These are phyloP conservation scores for Barypeithes pellucidus DNA, from an alignment of 2,888 invertebrate genomes.

Conservation along the genomic window DNA sequence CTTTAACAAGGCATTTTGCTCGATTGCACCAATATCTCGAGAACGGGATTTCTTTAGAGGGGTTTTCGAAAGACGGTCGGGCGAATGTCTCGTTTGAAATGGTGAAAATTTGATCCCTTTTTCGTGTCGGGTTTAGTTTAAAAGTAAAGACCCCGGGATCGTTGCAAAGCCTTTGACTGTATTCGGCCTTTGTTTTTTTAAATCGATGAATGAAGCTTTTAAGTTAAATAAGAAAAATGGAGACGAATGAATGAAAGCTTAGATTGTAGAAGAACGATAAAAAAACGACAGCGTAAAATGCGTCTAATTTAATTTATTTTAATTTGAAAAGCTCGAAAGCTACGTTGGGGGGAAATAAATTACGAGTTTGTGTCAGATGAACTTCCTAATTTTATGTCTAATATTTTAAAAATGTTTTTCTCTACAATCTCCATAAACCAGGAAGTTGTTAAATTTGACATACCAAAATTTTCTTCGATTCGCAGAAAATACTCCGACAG, in stretches of 20 bases:
- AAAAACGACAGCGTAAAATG: too few species aligned
- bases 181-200: constrained; percentile 30
- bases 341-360: too few species aligned
- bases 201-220: constrained; percentile 18
- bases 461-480: not conserved
- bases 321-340: too few species aligned
- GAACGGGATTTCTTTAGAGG: constrained; percentile 38
- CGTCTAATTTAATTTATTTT: too few species aligned
- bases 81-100: constrained; percentile 12
- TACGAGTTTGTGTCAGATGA: too few species aligned
- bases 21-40: constrained; percentile 50
- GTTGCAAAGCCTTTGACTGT: constrained; percentile 30
- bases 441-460: too few species aligned
- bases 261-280: too few species aligned
- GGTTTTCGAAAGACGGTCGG: constrained; percentile 26
- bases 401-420: too few species aligned
- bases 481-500: constrained; percentile 3
- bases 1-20: constrained; percentile 52
- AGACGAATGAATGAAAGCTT: not conserved
- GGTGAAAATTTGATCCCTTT: constrained; percentile 42
- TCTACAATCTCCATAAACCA: too few species aligned
- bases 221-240: constrained; percentile 11
- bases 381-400: too few species aligned
- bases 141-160: constrained; percentile 18
- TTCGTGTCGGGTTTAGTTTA: constrained; percentile 29